Evolutionary conservation across 2,888 invertebrate genomes (phyloP).

Genomic region (Chalcis sispes): DNA sequence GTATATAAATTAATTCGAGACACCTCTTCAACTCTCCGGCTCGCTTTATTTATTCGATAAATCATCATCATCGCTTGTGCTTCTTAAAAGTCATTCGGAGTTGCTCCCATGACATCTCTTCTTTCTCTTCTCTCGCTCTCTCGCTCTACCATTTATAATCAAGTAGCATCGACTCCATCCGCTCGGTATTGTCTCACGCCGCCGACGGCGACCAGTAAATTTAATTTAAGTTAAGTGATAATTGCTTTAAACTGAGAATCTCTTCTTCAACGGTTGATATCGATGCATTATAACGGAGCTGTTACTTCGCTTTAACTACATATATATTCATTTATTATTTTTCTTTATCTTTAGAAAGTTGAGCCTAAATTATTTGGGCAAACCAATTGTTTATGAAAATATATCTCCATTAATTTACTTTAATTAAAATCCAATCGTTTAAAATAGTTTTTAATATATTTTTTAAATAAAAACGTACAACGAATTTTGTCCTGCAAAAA

Average conservation of each 20-base stretch:
- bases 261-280: constrained; percentile 38
- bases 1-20: constrained; percentile 36
- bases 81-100: constrained; percentile 45
- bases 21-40: not conserved
- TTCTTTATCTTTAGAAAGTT: too few relatives aligned
- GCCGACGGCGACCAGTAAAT: constrained; percentile 42
- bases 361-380: too few relatives aligned
- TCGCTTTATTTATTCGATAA: constrained; percentile 47
- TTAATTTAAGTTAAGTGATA: constrained; percentile 58
- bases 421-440: too few relatives aligned
- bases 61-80: constrained; percentile 49
- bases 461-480: too few relatives aligned
- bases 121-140: constrained; percentile 35
- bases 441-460: too few relatives aligned
- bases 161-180: constrained; percentile 59
- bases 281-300: constrained; percentile 30
- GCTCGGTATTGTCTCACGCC: constrained; percentile 57
- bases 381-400: too few relatives aligned
- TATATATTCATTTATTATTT: too few relatives aligned
- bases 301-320: too few relatives aligned
- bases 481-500: too few relatives aligned
- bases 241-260: constrained; percentile 51
- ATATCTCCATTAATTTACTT: too few relatives aligned
- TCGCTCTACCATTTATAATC: constrained; percentile 49
- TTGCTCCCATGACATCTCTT: not conserved